Percentiles rank a stretch among this genome's conserved stretches.
These are phyloP conservation scores for Lathamus discolor DNA, from an alignment of 2,113 vertebrate genomes.

Conservation along the genomic window DNA sequence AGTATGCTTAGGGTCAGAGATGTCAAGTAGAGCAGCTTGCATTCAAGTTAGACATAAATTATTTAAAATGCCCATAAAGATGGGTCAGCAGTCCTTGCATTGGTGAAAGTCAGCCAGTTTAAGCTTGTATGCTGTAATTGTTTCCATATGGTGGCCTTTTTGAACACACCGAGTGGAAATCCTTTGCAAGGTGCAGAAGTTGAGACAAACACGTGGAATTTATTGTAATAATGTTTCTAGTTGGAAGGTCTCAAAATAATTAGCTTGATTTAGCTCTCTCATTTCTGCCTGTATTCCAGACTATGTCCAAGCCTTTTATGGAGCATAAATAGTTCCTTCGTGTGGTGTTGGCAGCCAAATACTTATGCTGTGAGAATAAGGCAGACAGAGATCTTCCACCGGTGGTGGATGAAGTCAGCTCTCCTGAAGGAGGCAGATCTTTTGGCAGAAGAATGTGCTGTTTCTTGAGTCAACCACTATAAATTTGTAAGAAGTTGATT, in stretches of 20 bases:
- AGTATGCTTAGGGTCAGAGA: constrained; percentile 25
- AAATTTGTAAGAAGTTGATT: constrained; percentile 27
- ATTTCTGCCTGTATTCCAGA: constrained; percentile 19
- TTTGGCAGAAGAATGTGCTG: not conserved
- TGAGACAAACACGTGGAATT: constrained; percentile 20
- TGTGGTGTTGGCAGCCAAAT: not conserved
- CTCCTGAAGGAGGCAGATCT: constrained; percentile 43
- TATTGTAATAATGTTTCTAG: constrained; percentile 26
- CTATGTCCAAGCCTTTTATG: not conserved
- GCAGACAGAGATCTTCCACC: constrained; percentile 13
- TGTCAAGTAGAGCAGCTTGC: constrained; percentile 54
- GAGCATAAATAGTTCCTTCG: constrained; percentile 19
- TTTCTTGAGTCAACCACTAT: not conserved
- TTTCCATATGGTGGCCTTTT: constrained; percentile 13
- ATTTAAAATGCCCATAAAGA: constrained; percentile 57
- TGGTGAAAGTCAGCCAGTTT: not conserved
- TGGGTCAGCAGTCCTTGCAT: constrained; percentile 34
- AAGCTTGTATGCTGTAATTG: constrained; percentile 18
- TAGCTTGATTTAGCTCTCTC: constrained; percentile 38
- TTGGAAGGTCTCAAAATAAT: constrained; percentile 50
- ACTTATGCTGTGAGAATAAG: not conserved
- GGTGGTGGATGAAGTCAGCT: not conserved
- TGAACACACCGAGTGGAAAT: not conserved
- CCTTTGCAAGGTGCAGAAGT: not conserved
- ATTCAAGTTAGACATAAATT: constrained; percentile 52